Evolutionary conservation across 2,113 vertebrate genomes (phyloP), one percentile per base, ranked within the genome.

Genomic region (Tichodroma muraria): DNA sequence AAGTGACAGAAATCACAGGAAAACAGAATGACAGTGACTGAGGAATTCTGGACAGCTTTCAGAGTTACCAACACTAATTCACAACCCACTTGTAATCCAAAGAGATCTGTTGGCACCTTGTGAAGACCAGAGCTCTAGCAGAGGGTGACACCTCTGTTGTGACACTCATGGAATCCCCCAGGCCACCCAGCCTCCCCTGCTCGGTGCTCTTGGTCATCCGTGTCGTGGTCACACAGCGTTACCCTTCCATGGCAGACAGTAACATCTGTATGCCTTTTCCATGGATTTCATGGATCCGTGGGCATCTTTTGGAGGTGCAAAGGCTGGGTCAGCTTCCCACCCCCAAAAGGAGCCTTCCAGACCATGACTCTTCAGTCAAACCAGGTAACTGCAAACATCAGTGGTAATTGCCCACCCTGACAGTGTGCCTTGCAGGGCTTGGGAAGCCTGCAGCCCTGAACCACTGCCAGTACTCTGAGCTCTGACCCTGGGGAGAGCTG

Each of bases 1-100:
- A 97, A 76, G 69, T 6, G 45, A 89, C 27, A 88, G 54, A 92
- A 89, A 85, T 14, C 60, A 90, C 75, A 86, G 57, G 60, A 50
- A 71, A 79, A 68, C 21, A 56, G 65, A 50, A 44, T 47, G 24
- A 57, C 7, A 56, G 53, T 37, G 12, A 35, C 6, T 4, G 19
- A 44, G 22, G 27, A 56, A 15, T 52, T 27, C 70, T 11, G 65
- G 57, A 14, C 16, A 31, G 14, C 8, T 21, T 33, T 40, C 31
- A n/a, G 50, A 23, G 24, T 16, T 25, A 31, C 18, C 44, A 65
- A n/a, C 7, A 31, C 13, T 22, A 71, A 37, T 13, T n/a, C 44
- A 76, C 2, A 13, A 15, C 17, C 61, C 30, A 7, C 25, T 22
- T 33, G 15, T 17, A 20, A 57, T 1, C 18, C 30, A 27, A 13